Evolutionary conservation across 2,888 invertebrate species (phyloP).

Genomic region (Cosmorhoe ocellata): DNA sequence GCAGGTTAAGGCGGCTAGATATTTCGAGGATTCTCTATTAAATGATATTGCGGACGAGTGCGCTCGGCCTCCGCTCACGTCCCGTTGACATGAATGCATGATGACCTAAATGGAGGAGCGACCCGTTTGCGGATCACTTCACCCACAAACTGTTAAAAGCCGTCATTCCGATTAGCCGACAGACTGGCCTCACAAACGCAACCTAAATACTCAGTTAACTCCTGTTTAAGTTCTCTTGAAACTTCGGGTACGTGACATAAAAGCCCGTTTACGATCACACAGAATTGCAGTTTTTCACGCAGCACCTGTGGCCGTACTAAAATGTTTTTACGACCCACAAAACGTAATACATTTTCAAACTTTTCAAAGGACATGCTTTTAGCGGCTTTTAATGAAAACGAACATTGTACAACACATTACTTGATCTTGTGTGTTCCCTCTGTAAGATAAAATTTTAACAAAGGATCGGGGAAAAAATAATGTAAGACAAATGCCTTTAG

Average conservation of each 20-base stretch:
- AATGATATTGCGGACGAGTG: slow-evolving; percentile 46
- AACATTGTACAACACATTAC: slow-evolving; percentile 15
- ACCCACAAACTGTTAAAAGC: slow-evolving; percentile 46
- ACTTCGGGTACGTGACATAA: slow-evolving; percentile 45
- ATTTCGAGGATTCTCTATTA: slow-evolving; percentile 26
- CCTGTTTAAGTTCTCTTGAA: slow-evolving; percentile 34
- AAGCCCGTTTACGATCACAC: slow-evolving; percentile 58
- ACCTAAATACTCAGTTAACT: slow-evolving; percentile 36
- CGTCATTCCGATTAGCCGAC: slow-evolving; percentile 37
- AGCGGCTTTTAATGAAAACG: slow-evolving; percentile 29
- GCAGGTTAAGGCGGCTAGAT: slow-evolving; percentile 19
- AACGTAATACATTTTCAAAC: slow-evolving; percentile 52
- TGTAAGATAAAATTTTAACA: too few relatives aligned
- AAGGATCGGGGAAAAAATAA: too few relatives aligned
- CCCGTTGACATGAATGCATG: slow-evolving; percentile 48
- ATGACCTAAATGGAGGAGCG: slow-evolving; percentile 61
- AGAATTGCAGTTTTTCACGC: slow-evolving; percentile 57
- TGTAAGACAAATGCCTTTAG: too few relatives aligned
- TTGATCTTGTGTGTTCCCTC: neutral
- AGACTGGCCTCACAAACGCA: slow-evolving; percentile 29
- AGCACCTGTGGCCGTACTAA: slow-evolving; percentile 71
- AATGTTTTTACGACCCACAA: slow-evolving; percentile 64
- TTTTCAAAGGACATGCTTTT: slow-evolving; percentile 40
- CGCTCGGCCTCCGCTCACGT: slow-evolving; percentile 45
- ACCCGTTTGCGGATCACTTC: slow-evolving; percentile 59